Conservation (phyloP, 2,113 vertebrate species). For the Rhipidura dahli region DNA sequence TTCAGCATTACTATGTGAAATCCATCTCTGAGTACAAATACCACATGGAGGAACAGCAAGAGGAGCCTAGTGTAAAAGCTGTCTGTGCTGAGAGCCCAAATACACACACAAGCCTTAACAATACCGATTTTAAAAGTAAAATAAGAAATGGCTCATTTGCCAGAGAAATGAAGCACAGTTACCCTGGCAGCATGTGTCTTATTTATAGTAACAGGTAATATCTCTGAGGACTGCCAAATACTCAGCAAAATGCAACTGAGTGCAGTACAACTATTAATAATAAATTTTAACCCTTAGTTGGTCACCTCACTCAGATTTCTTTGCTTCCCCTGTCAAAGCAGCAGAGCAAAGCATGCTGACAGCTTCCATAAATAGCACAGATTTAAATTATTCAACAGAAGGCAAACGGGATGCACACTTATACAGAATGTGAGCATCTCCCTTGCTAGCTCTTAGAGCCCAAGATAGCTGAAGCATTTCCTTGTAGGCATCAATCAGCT, state of each 20-base stretch:
- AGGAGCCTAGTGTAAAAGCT: background rate
- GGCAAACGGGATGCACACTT: background rate
- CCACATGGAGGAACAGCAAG: slow-evolving; percentile 20
- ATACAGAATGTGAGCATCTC: slow-evolving; percentile 2
- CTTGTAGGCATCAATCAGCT: slow-evolving; percentile 22
- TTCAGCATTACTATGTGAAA: background rate
- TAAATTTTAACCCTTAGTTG: slow-evolving; percentile 25
- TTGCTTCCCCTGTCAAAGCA: background rate
- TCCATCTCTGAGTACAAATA: slow-evolving; percentile 16
- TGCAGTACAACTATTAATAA: background rate
- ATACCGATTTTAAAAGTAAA: background rate
- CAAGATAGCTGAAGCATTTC: slow-evolving; percentile 4
- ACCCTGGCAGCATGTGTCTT: background rate
- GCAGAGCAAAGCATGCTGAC: background rate
- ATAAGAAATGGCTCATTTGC: background rate
- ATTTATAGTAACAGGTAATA: slow-evolving; percentile 23
- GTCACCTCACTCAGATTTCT: background rate
- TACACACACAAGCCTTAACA: background rate
- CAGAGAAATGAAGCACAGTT: background rate
- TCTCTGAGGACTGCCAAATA: background rate
- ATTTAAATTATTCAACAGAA: slow-evolving; percentile 51
- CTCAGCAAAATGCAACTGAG: background rate
- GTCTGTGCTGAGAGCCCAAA: slow-evolving; percentile 25
- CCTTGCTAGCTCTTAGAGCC: background rate
- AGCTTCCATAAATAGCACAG: slow-evolving; percentile 44